Percentiles rank a stretch among this genome's conserved stretches.
Conservation (phyloP, 2,888 invertebrate species). For the Acanthosepion lycidas region DNA sequence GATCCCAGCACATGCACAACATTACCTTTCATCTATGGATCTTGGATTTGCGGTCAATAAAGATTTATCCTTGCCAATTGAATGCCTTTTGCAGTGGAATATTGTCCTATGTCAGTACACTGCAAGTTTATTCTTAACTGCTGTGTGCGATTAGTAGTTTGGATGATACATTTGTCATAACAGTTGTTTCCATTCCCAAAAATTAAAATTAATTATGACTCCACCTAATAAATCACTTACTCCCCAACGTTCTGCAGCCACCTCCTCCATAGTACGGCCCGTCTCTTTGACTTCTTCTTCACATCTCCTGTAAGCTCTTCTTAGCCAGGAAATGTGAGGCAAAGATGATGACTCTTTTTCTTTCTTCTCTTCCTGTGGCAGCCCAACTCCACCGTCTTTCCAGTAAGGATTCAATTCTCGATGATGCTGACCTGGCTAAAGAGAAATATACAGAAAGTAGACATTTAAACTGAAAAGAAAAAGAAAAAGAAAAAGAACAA, state of each 20-base stretch:
- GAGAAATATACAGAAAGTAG: slow-evolving; percentile 38
- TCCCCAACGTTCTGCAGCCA: slow-evolving; percentile 80
- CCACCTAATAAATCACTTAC: slow-evolving; percentile 57
- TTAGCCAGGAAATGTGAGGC: slow-evolving; percentile 77
- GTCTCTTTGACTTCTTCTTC: slow-evolving; percentile 78
- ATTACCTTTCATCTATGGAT: too few relatives aligned
- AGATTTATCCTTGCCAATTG: too few relatives aligned
- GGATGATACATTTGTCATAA: too few relatives aligned
- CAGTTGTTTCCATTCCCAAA: too few relatives aligned
- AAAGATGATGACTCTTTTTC: slow-evolving; percentile 50
- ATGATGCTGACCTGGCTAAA: slow-evolving; percentile 81
- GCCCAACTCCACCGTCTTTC: slow-evolving; percentile 90
- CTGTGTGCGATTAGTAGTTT: too few relatives aligned
- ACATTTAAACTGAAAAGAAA: too few relatives aligned
- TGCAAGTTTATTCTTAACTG: too few relatives aligned
- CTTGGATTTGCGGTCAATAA: too few relatives aligned
- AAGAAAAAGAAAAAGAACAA: neutral
- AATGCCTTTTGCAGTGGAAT: too few relatives aligned
- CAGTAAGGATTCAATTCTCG: slow-evolving; percentile 93
- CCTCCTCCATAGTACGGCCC: slow-evolving; percentile 77
- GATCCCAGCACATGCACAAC: too few relatives aligned
- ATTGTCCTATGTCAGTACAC: neutral
- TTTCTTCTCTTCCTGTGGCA: slow-evolving; percentile 78
- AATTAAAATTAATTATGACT: too few relatives aligned
- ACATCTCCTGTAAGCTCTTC: slow-evolving; percentile 77